Base-by-base conservation (phyloP, 2,888 invertebrate species). In the Drosophila percnosoma region DNA sequence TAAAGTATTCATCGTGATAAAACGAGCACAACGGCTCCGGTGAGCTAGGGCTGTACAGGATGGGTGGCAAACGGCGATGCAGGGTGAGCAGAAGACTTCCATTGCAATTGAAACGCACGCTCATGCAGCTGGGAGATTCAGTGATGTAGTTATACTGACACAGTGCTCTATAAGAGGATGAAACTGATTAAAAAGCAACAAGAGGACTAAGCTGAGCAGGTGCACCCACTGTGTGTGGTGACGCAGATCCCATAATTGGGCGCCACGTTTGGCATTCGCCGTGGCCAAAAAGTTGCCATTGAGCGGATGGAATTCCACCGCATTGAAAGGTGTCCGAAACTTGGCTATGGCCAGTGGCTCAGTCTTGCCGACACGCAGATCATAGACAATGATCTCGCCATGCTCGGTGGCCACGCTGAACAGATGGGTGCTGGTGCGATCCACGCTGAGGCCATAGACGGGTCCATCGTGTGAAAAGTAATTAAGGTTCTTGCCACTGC, bases 361-460 rank as follows among this genome's bases (percentile, higher is more conserved):
- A 18, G 90, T 89, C 11, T 91, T 87, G 95, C 87, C 98, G 93
- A 51, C 96, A 11, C 93, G 90, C 34, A 92, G 95, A 92, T 99
- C 99, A 93, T 96, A 98, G 38, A 99, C 94, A 48, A 98, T 94
- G 72, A 99, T 94, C 72, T 97, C 94, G 4, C 98, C 98, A 93
- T 99, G 98, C 92, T 98, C 98, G 68, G 98, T 97, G 10, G 99
- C 98, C 54, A 97, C 98, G 33, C 97, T 95, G 85, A 99, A 96
- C 7, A 98, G 95, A 86, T 95, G 95, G 78, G 97, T 60, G 73
- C 76, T 80, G 53, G 83, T 87, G 7, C 75, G 72, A 93, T 98
- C 97, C 59, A 97, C 95, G 75, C 97, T 97, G 57, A 99, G 94
- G 58, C 98, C 97, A 92, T 98, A 98, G 0, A 99, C 97, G 0